Evolutionary conservation across 2,797 vertebrate genomes (phyloP).

Genomic region (Otolemur crassicaudatus): DNA sequence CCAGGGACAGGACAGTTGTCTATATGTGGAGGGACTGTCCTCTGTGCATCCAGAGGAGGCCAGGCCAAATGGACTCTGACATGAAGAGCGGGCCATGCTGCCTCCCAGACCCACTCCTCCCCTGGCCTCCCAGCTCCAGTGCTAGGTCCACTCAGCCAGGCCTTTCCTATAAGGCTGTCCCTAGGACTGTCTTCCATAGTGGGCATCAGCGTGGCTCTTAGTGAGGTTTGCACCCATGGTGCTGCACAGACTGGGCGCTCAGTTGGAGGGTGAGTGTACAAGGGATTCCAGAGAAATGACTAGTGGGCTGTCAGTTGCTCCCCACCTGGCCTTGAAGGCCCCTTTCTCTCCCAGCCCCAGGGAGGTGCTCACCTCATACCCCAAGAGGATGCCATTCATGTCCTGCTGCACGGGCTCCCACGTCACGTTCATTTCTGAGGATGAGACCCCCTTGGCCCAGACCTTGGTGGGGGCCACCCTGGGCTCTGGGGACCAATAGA

Average conservation of each 20-base stretch:
- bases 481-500: slow-evolving; percentile 89
- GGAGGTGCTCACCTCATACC: slow-evolving; percentile 92
- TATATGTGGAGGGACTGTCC: background rate
- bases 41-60: background rate
- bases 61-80: background rate
- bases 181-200: rapidly evolving
- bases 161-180: background rate
- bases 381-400: slow-evolving; percentile 92
- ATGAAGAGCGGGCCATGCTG: background rate
- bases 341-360: background rate
- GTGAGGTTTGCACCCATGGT: background rate
- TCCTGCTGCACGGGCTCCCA: slow-evolving; percentile 94
- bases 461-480: slow-evolving; percentile 92
- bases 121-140: background rate
- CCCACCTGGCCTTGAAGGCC: background rate
- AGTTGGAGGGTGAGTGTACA: background rate
- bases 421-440: slow-evolving; percentile 95
- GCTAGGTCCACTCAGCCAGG: background rate
- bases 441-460: slow-evolving; percentile 91
- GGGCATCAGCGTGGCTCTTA: background rate
- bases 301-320: too few species aligned
- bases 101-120: background rate
- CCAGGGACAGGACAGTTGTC: rapidly evolving
- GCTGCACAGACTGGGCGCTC: background rate
- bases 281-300: background rate